Base-by-base conservation (phyloP, 2,113 vertebrate genomes). In the Prochilodus magdalenae region DNA sequence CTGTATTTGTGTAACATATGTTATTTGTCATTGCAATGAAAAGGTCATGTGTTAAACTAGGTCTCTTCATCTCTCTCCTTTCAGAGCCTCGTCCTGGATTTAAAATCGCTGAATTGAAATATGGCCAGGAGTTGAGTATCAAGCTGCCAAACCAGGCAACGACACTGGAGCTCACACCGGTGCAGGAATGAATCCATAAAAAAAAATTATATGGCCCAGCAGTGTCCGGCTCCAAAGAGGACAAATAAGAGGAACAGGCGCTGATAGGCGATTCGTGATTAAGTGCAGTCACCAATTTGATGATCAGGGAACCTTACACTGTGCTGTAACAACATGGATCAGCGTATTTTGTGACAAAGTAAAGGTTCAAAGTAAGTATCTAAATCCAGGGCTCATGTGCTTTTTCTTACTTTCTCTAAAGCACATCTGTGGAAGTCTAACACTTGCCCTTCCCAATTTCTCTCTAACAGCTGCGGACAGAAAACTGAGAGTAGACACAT, bases 281-380 rank as follows among this genome's bases (percentile, higher is more conserved):
- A n/a, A 4, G 8, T 10, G 62, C 49, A 49, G 90, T 89, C 77
- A 91, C n/a, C n/a, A 84, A 0, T 91, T 83, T 83, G 86, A 87
- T 7, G 89, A 93, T 67, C 24, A 90, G 69, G 92, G 92, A 49
- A 90, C 83, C 0, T n/a, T 93, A 91, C 81, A 60, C 11, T 22
- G 80, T 87, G 63, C 78, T 0, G 26, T n/a, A 87, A 90, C 82
- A 73, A 0, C 29, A 88, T 88, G 90, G 20, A 62, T 2, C 75
- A 77, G 76, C 78, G 26, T 63, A 85, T 22, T 85, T 86, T 36
- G 75, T 7, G 0, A 65, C 89, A 88, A 78, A 82, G 87, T 93
- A 33, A 87, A 60, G 0, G 85, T 93, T 24, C 47, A 26, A 16
- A 1, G 92, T 92, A 69, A 91, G 91, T 88, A 26, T 29, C 27